Evolutionary conservation across 2,888 invertebrate genomes (phyloP), one percentile per base, ranked within the genome.

Genomic region (Volucella inanis): DNA sequence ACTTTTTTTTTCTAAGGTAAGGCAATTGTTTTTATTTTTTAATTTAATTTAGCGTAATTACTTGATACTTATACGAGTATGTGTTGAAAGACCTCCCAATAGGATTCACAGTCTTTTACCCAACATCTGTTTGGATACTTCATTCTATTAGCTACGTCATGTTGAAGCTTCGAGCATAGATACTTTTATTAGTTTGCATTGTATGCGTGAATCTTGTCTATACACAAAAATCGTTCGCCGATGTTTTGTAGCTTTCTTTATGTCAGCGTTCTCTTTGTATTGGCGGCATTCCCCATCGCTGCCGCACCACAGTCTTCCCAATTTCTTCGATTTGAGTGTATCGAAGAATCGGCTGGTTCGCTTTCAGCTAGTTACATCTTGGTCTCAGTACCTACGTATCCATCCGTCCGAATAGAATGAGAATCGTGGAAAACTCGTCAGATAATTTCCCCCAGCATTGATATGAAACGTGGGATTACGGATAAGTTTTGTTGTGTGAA

Each of bases 351-450:
- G 55, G 22, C 50, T 68, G 67, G 65, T 65, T 80, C 61, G 39
- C 50, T 49, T 84, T 84, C 52, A 54, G 43, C 52, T 61, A 15
- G 67, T 75, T 71, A 80, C 75, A 80, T 80, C 64, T 84, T 59
- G 79, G 84, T 74, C 31, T 3, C 61, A 68, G 67, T 84, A 79
- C 80, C 80, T 84, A 74, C 70, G 57, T 64, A 61, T 64, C 55
- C 18, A 39, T 81, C 67, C 75, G 84, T 80, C 54, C 83, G 54
- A 38, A 75, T 50, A 67, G 70, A 79, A 80, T 80, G 75, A 71
- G 70, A 79, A 61, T 70, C 59, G 70, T 64, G 49, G 38, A 70
- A 61, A 67, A 67, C 15, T 67, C 52, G 15, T 41, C 61, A 31
- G 8, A 31, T 18, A 70, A 65, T 15, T 55, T 43, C 54, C 10